phyloP scores from a whole-genome alignment of 2,888 invertebrate genomes.

The Deilephila elpenor region DNA sequence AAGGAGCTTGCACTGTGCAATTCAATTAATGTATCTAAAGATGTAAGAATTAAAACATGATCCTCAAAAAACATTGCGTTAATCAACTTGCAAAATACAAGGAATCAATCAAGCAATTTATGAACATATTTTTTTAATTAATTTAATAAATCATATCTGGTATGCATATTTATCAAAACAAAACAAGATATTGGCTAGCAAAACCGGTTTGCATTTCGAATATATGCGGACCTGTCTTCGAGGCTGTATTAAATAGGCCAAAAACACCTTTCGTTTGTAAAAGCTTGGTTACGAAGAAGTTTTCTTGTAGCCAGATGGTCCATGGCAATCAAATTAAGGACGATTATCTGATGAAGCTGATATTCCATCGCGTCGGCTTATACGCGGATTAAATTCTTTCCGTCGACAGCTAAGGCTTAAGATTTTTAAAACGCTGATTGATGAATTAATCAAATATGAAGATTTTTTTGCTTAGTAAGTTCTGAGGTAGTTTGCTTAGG shows the following conservation, averaged over 20 bases:
- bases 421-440: conserved; percentile 36
- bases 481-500: too few relatives aligned
- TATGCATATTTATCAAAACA: not conserved
- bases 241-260: conserved; percentile 42
- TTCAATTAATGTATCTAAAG: too few relatives aligned
- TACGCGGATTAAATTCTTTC: conserved; percentile 70
- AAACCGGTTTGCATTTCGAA: conserved; percentile 3
- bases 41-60: too few relatives aligned
- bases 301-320: conserved; percentile 76
- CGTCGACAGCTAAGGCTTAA: conserved; percentile 45
- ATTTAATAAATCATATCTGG: not conserved
- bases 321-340: conserved; percentile 79
- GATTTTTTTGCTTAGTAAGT: not conserved
- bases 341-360: conserved; percentile 67
- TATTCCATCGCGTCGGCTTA: conserved; percentile 62
- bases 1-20: too few relatives aligned
- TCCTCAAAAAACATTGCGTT: too few relatives aligned
- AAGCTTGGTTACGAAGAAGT: conserved; percentile 67
- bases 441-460: conserved; percentile 39
- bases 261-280: conserved; percentile 62
- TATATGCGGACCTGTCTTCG: conserved; percentile 27
- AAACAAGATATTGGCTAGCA: not conserved
- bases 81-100: too few relatives aligned
- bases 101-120: too few relatives aligned
- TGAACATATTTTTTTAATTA: not conserved